Evolutionary conservation across 2,113 vertebrate genomes (phyloP).

Genomic region (Baryphthengus martii): DNA sequence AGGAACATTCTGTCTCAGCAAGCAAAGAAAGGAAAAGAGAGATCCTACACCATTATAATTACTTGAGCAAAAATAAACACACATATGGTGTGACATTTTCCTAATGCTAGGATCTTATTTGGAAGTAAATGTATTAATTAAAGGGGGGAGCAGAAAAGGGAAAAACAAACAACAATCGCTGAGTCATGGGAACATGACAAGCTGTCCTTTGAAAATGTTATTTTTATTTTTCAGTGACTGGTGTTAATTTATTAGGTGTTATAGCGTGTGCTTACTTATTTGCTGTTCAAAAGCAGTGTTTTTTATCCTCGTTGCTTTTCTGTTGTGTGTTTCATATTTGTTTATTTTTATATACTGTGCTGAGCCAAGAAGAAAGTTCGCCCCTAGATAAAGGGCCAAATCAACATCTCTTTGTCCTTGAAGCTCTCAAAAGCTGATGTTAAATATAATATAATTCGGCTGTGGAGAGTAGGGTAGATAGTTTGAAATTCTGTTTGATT

Average conservation of each 20-base stretch:
- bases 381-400: not conserved
- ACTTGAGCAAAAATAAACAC: constrained; percentile 68
- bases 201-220: constrained; percentile 55
- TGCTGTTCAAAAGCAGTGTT: constrained; percentile 19
- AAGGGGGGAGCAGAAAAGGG: constrained; percentile 9
- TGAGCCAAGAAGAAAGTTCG: not conserved
- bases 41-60: constrained; percentile 58
- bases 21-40: constrained; percentile 44
- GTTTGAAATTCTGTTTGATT: constrained; percentile 46
- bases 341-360: constrained; percentile 6
- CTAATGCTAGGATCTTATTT: constrained; percentile 62
- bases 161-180: constrained; percentile 52
- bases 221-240: constrained; percentile 44
- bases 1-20: constrained; percentile 66
- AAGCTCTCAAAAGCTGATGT: not conserved
- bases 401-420: constrained; percentile 26
- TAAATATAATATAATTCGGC: not conserved
- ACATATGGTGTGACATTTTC: constrained; percentile 71
- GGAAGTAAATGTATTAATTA: constrained; percentile 69
- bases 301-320: constrained; percentile 6
- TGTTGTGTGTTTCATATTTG: not conserved
- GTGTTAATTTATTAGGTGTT: constrained; percentile 45
- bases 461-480: not conserved
- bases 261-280: not conserved
- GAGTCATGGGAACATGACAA: constrained; percentile 59